Evolutionary conservation across 2,888 invertebrate species (phyloP).

Genomic region (Proisotoma minuta): DNA sequence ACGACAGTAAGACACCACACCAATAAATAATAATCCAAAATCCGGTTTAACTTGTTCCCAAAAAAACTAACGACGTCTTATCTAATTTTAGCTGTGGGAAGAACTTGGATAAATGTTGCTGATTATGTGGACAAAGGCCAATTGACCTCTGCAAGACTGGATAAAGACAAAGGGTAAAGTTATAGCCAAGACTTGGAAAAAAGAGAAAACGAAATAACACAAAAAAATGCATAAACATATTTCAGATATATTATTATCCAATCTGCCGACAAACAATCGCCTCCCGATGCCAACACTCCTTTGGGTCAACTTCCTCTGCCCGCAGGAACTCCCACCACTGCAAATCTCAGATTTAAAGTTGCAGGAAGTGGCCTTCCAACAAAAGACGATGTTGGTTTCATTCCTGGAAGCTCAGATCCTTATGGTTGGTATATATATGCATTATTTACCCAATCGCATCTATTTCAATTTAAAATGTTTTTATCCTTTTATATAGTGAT

Average conservation of each 20-base stretch:
- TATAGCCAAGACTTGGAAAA: conserved; percentile 14
- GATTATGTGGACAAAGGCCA: conserved; percentile 34
- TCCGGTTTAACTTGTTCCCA: neutral
- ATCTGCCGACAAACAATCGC: conserved; percentile 16
- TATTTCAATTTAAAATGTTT: neutral
- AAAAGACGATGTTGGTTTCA: conserved; percentile 31
- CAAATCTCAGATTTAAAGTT: conserved; percentile 29
- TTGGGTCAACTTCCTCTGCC: conserved; percentile 23
- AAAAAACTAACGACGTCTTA: neutral
- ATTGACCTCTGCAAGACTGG: conserved; percentile 20
- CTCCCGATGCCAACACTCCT: conserved; percentile 10
- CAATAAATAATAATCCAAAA: too few species aligned
- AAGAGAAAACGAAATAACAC: neutral
- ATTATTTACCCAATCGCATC: neutral
- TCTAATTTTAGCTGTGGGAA: conserved; percentile 23
- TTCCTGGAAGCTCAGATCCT: conserved; percentile 31
- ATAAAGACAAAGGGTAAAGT: conserved; percentile 12
- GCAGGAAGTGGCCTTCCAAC: conserved; percentile 25
- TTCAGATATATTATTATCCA: conserved; percentile 32
- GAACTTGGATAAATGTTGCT: conserved; percentile 29
- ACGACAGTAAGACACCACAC: conserved; percentile 28
- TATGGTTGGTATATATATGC: conserved; percentile 17
- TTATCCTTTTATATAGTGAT: conserved; percentile 3
- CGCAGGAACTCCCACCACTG: conserved; percentile 26
- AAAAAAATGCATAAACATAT: neutral